These are phyloP conservation scores for Caenorhabditis sp. DNA, from an alignment of 2,888 invertebrate genomes.

Conservation along the genomic window DNA sequence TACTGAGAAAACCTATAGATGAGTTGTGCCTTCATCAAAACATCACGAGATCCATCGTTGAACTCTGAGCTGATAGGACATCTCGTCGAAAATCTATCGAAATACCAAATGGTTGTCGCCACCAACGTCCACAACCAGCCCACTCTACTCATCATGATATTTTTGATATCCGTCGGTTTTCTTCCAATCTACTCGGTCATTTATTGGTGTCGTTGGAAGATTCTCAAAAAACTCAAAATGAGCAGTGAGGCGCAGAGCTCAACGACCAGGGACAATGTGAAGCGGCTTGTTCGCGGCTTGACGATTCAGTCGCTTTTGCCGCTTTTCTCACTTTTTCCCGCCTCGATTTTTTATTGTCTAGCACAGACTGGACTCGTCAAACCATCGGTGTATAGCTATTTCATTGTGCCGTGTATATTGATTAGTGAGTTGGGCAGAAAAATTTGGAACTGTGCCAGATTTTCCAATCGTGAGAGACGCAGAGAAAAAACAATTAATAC, in stretches of 20 bases:
- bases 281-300: conserved; percentile 26
- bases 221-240: conserved; percentile 20
- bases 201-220: conserved; percentile 34
- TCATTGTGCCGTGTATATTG: conserved; percentile 30
- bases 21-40: conserved; percentile 14
- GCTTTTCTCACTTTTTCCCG: conserved; percentile 29
- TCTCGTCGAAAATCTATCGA: conserved; percentile 17
- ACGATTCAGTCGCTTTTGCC: conserved; percentile 36
- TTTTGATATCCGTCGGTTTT: conserved; percentile 18
- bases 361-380: conserved; percentile 26
- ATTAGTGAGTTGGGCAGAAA: no score
- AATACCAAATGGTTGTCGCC: conserved; percentile 26
- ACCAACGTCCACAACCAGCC: conserved; percentile 25
- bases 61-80: conserved; percentile 16
- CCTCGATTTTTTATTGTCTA: conserved; percentile 28
- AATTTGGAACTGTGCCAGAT: no score
- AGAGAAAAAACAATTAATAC: no score
- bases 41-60: not conserved
- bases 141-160: conserved; percentile 9
- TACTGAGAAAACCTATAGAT: no score
- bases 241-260: conserved; percentile 27
- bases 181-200: conserved; percentile 28
- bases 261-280: conserved; percentile 28
- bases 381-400: conserved; percentile 29
- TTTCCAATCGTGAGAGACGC: no score